A percentile compares a stretch with the other conserved stretches of the same genome.
Conservation (phyloP, 2,113 vertebrate genomes). For the Percopsis transmontana region DNA sequence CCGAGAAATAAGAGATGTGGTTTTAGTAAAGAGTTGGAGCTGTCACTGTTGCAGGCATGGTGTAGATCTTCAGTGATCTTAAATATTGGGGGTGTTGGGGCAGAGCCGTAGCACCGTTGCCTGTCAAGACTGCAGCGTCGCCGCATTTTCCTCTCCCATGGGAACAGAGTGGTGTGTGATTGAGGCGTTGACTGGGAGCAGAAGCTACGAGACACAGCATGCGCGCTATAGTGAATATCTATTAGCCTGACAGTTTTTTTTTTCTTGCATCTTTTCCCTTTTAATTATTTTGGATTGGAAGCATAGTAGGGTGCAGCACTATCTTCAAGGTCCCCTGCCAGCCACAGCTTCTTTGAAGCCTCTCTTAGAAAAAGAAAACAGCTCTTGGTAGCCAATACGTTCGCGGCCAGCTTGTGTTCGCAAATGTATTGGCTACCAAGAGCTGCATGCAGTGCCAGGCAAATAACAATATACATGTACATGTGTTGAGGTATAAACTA, state of each 20-base stretch:
- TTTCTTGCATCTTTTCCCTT: slow-evolving; percentile 42
- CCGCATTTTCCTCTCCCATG: slow-evolving; percentile 48
- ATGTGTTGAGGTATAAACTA: too few relatives aligned
- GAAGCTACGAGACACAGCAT: slow-evolving; percentile 47
- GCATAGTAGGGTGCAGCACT: slow-evolving; percentile 48
- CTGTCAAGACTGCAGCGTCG: slow-evolving; percentile 59
- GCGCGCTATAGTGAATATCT: slow-evolving; percentile 51
- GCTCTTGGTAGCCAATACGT: slow-evolving; percentile 53
- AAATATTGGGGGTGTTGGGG: slow-evolving; percentile 41
- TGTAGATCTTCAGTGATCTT: slow-evolving; percentile 56
- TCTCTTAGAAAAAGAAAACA: slow-evolving; percentile 59
- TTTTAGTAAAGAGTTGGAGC: slow-evolving; percentile 49
- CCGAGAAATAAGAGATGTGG: slow-evolving; percentile 56
- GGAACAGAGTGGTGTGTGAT: slow-evolving; percentile 57
- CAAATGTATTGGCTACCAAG: too few relatives aligned
- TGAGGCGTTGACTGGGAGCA: slow-evolving; percentile 66
- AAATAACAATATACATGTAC: background rate
- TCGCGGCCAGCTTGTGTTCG: background rate
- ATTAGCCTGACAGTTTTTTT: slow-evolving; percentile 50
- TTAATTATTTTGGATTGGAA: slow-evolving; percentile 40
- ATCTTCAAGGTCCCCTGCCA: slow-evolving; percentile 64
- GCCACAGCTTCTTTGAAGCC: slow-evolving; percentile 55
- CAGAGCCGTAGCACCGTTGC: slow-evolving; percentile 47
- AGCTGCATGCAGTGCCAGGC: slow-evolving; percentile 1
- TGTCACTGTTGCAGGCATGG: slow-evolving; percentile 53